These are phyloP conservation scores for Ascidia mentula DNA, from an alignment of 23 tunicate genomes.

Conservation along the genomic window DNA sequence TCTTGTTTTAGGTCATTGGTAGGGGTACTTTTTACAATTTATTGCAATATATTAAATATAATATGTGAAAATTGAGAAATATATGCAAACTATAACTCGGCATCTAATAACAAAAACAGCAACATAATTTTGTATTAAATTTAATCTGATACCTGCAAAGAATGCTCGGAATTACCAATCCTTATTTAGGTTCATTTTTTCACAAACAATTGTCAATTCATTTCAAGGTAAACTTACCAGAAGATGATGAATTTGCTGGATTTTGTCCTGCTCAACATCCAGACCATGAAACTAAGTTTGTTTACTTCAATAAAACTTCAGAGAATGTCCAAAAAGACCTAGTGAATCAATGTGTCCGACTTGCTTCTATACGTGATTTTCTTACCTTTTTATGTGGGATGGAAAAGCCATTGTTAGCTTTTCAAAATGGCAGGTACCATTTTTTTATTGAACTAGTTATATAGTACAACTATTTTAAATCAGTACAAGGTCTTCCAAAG, in stretches of 20 bases:
- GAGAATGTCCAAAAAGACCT: neutral
- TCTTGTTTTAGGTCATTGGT: neutral
- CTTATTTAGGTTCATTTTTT: no score
- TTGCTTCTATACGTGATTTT: slow-evolving; percentile 58
- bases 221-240: slow-evolving; percentile 45
- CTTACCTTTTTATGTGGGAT: slow-evolving; percentile 83
- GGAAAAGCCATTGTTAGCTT: slow-evolving; percentile 84
- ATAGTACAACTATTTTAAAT: neutral
- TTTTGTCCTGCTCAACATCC: slow-evolving; percentile 51
- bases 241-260: slow-evolving; percentile 68
- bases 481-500: no score
- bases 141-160: no score
- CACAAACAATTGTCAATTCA: no score
- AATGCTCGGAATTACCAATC: no score
- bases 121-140: no score
- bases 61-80: no score
- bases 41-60: no score
- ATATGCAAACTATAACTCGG: no score
- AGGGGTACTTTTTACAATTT: no score
- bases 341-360: slow-evolving; percentile 43
- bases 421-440: slow-evolving; percentile 71
- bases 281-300: slow-evolving; percentile 35
- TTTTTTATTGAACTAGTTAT: neutral
- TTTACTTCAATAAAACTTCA: slow-evolving; percentile 1
- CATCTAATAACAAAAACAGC: no score